These are phyloP conservation scores for Tachypleus tridentatus DNA, from an alignment of 1,140 invertebrate genomes.

Conservation along the genomic window DNA sequence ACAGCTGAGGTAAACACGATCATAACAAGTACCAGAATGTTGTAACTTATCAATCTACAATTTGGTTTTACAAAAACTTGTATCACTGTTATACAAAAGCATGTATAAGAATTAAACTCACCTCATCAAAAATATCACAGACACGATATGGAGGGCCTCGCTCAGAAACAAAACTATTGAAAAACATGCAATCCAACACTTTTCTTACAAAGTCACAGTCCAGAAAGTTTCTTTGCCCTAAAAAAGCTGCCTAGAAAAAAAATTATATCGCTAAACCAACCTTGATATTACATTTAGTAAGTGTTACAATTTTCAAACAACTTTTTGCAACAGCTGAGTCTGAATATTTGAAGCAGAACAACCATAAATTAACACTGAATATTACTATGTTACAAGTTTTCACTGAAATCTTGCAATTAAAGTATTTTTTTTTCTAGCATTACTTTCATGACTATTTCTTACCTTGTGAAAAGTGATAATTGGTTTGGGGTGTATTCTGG, in stretches of 20 bases:
- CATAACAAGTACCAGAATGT: no score
- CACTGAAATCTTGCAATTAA: no score
- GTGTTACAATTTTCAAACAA: no score
- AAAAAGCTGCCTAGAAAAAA: constrained; percentile 60
- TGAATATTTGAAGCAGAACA: neutral
- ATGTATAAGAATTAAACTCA: constrained; percentile 31
- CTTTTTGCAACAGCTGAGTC: neutral
- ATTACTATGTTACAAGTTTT: neutral
- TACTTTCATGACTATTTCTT: no score
- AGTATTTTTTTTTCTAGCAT: neutral
- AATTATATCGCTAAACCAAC: no score
- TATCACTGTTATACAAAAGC: no score
- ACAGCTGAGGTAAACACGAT: no score
- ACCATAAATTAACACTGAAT: neutral
- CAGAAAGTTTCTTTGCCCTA: constrained; percentile 73
- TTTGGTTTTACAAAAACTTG: no score
- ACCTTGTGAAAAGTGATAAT: constrained; percentile 96
- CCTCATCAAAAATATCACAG: constrained; percentile 94
- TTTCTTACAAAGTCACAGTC: constrained; percentile 82
- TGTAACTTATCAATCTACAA: no score
- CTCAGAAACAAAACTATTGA: constrained; percentile 87
- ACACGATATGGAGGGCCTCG: constrained; percentile 85
- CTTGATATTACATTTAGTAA: no score
- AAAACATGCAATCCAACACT: constrained; percentile 94
- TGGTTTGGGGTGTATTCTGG: constrained; percentile 87